phyloP scores from a whole-genome alignment of 2,797 vertebrate species.

The Molossus alvarezi region DNA sequence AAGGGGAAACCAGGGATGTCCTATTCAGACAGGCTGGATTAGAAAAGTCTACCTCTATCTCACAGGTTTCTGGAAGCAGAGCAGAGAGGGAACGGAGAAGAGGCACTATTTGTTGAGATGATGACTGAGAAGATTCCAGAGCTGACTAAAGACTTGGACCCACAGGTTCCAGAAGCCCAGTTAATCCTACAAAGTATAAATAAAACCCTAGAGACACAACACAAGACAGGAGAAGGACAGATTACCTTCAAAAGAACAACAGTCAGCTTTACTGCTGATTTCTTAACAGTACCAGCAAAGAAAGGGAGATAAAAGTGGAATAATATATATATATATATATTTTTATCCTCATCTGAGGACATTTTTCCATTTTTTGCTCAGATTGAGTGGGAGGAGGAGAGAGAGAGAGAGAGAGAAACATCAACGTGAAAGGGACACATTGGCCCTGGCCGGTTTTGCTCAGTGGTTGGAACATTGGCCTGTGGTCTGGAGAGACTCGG shows the following conservation, averaged over 20 bases:
- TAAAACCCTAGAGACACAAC: background rate
- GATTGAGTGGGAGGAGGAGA: no score
- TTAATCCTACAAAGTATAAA: conserved; percentile 43
- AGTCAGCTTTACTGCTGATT: background rate
- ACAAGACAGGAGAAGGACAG: conserved; percentile 5
- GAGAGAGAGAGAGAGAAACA: no score
- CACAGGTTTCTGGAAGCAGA: background rate
- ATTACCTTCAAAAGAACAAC: conserved; percentile 19
- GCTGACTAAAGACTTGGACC: conserved; percentile 21
- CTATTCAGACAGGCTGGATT: background rate
- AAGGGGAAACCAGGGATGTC: background rate
- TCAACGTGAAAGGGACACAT: no score
- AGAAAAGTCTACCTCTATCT: background rate
- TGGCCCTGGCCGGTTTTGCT: no score
- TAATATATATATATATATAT: no score
- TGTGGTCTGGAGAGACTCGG: no score
- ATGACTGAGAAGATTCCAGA: conserved; percentile 62
- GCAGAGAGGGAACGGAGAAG: background rate
- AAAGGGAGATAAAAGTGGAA: conserved; percentile 37
- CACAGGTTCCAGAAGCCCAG: conserved; percentile 26
- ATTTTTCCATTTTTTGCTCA: no score
- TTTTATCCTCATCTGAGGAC: no score
- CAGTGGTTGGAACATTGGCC: no score
- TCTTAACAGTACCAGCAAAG: background rate
- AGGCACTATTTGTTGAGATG: conserved; percentile 3